Percentiles rank a stretch among this genome's conserved stretches.
phyloP scores from a whole-genome alignment of 2,113 vertebrate genomes.

The Dolichotis patagonum region DNA sequence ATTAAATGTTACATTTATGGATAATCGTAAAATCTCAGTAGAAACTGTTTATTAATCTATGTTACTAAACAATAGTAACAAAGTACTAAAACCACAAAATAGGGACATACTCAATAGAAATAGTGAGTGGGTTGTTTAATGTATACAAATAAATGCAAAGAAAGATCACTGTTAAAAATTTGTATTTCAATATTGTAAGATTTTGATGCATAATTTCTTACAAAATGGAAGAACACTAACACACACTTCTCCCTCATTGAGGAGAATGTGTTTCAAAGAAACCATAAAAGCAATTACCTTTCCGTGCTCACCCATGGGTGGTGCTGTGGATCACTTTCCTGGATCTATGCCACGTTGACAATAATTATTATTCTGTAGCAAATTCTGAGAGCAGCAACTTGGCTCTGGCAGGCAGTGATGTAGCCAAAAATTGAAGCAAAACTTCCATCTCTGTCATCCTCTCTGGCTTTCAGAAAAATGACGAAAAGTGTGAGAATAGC shows the following conservation, averaged over 20 bases:
- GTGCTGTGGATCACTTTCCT: background rate
- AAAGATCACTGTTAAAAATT: background rate
- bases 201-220: background rate
- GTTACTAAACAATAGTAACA: background rate
- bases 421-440: constrained; percentile 40
- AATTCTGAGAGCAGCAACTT: constrained; percentile 34
- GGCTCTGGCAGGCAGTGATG: background rate
- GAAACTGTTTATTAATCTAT: background rate
- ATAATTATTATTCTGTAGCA: constrained; percentile 73
- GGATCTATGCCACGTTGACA: constrained; percentile 55
- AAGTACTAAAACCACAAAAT: background rate
- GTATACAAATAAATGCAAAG: background rate
- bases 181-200: background rate
- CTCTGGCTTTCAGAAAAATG: background rate
- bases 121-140: background rate
- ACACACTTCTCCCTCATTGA: background rate
- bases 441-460: constrained; percentile 17
- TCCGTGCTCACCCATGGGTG: background rate
- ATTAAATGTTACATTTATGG: background rate
- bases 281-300: background rate
- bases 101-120: fast-evolving
- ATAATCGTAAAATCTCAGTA: background rate
- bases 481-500: background rate
- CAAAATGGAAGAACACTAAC: background rate
- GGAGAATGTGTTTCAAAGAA: background rate